Evolutionary conservation across 1,140 invertebrate genomes (phyloP).

Genomic region (Drosophila miranda): DNA sequence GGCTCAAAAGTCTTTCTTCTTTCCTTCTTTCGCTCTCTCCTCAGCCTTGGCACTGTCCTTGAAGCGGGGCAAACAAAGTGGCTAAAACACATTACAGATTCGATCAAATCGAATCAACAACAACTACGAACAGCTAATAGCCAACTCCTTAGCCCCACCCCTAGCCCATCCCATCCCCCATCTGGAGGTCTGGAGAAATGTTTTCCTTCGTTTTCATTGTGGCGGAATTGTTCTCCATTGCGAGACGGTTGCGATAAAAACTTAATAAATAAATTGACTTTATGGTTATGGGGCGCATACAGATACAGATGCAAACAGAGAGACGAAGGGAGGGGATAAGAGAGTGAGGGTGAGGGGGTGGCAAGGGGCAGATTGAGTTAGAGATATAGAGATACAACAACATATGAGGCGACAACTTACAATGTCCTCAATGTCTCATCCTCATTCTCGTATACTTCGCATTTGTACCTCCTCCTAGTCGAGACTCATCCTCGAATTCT

Average conservation of each 20-base stretch:
- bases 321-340: too few relatives aligned
- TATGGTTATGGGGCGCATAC: constrained; percentile 65
- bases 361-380: constrained; percentile 1
- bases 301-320: constrained; percentile 27
- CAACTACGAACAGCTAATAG: constrained; percentile 35
- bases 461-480: constrained; percentile 12
- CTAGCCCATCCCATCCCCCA: not conserved
- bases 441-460: constrained; percentile 3
- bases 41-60: constrained; percentile 13
- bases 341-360: too few relatives aligned
- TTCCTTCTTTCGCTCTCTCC: too few relatives aligned
- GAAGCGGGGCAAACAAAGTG: constrained; percentile 29
- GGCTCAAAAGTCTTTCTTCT: too few relatives aligned
- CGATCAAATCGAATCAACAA: constrained; percentile 49
- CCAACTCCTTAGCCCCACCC: not conserved
- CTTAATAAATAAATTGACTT: constrained; percentile 79
- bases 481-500: not conserved
- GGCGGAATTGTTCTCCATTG: constrained; percentile 31
- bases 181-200: constrained; percentile 19
- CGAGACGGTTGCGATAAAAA: constrained; percentile 75
- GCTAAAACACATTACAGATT: constrained; percentile 45
- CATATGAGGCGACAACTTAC: constrained; percentile 41
- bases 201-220: constrained; percentile 33
- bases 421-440: constrained; percentile 31
- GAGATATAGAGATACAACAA: constrained; percentile 27